phyloP scores from a whole-genome alignment of 2,113 vertebrate genomes.

The Gracilinanus agilis region DNA sequence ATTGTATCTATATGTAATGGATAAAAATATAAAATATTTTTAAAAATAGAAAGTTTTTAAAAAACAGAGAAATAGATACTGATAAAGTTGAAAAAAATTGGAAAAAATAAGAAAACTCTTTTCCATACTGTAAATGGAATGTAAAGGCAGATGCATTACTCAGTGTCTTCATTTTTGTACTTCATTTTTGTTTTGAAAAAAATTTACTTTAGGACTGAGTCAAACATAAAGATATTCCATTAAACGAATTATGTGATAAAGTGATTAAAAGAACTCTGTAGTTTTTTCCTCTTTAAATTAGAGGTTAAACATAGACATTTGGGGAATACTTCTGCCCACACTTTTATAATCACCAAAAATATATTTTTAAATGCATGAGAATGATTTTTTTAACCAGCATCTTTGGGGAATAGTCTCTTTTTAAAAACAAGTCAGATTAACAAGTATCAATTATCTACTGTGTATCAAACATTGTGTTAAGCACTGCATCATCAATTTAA shows the following conservation, averaged over 20 bases:
- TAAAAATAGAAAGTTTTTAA: no score
- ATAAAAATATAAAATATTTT: no score
- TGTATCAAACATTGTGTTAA: background rate
- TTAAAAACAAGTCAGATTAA: background rate
- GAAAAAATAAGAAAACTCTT: background rate
- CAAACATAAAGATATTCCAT: background rate
- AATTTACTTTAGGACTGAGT: background rate
- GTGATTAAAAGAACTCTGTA: background rate
- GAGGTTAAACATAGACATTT: background rate
- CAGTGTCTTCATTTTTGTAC: slow-evolving; percentile 13
- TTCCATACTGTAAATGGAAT: background rate
- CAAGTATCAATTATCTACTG: background rate
- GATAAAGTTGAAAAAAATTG: background rate
- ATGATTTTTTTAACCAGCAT: background rate
- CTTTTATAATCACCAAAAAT: background rate
- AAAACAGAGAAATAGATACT: background rate
- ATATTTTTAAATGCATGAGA: background rate
- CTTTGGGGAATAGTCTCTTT: background rate
- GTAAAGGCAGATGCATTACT: background rate
- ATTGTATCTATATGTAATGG: no score
- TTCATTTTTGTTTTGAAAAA: slow-evolving; percentile 16
- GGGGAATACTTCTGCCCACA: background rate
- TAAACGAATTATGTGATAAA: slow-evolving; percentile 17
- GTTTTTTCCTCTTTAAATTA: background rate
- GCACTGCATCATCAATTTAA: background rate